Evolutionary conservation across 2,888 invertebrate genomes (phyloP).

Genomic region (Tetropium fuscum): DNA sequence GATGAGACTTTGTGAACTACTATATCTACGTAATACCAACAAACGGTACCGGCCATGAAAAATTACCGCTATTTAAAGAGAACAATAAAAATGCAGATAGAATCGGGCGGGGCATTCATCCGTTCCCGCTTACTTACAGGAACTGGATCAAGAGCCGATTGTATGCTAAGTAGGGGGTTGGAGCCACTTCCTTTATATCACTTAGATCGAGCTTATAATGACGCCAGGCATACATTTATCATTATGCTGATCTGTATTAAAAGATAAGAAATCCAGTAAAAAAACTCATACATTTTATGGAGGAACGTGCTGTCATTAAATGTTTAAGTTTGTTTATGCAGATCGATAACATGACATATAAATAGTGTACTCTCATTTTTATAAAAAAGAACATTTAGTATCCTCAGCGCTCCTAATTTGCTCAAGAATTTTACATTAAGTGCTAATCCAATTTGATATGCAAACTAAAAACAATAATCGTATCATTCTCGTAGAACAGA

Average conservation of each 20-base stretch:
- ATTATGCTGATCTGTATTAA: slow-evolving; percentile 5
- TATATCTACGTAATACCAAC: slow-evolving; percentile 8
- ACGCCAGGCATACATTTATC: slow-evolving; percentile 16
- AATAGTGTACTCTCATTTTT: no score
- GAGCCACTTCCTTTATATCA: slow-evolving; percentile 34
- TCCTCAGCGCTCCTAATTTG: no score
- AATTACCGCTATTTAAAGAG: slow-evolving; percentile 27
- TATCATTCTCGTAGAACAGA: no score
- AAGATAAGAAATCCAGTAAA: slow-evolving; percentile 17
- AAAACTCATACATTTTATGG: slow-evolving; percentile 2
- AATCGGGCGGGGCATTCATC: slow-evolving; percentile 27
- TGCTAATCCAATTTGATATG: no score
- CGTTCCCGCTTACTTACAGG: slow-evolving; percentile 21
- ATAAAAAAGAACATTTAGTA: no score
- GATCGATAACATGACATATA: no score
- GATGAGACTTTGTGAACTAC: neutral
- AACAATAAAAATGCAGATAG: slow-evolving; percentile 35
- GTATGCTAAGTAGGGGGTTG: slow-evolving; percentile 42
- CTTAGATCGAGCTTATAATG: neutral
- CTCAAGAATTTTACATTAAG: no score
- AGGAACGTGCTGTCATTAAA: neutral
- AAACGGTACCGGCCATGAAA: slow-evolving; percentile 17
- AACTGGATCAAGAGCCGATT: slow-evolving; percentile 42
- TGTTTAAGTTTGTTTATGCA: neutral
- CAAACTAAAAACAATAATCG: no score